Percentiles rank a stretch among this genome's conserved stretches.
Conservation (phyloP, 2,797 vertebrate species). For the Manis crassicaudata region DNA sequence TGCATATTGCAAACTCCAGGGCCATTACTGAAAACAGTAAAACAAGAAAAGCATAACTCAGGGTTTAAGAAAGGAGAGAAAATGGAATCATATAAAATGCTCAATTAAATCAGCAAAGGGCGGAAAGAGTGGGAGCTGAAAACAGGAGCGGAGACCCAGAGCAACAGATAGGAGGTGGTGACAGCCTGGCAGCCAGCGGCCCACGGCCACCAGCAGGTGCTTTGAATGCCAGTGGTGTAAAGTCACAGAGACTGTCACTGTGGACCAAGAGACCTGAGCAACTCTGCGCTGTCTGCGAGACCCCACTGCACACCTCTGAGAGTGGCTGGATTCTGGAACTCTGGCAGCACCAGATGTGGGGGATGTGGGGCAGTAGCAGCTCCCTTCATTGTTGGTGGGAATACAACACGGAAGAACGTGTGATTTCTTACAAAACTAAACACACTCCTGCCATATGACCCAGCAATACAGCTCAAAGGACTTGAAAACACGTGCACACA, state of each 20-base stretch:
- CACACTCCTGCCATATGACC: not conserved
- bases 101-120: not conserved
- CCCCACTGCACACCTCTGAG: too few relatives aligned
- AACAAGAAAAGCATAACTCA: too few relatives aligned
- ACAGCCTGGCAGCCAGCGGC: too few relatives aligned
- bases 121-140: not conserved
- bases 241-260: not conserved
- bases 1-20: too few relatives aligned
- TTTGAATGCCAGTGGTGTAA: too few relatives aligned
- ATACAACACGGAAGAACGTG: not conserved
- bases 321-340: not conserved
- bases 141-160: not conserved
- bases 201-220: fast-evolving
- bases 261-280: not conserved
- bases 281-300: fast-evolving
- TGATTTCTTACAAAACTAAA: not conserved
- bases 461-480: not conserved
- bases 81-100: not conserved
- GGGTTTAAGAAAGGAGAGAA: not conserved
- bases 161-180: not conserved
- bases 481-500: not conserved
- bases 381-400: not conserved
- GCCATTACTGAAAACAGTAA: too few relatives aligned
- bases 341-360: fast-evolving
- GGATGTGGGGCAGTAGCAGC: not conserved